Conservation (phyloP, 2,797 vertebrate species). For the Spheniscus humboldti region DNA sequence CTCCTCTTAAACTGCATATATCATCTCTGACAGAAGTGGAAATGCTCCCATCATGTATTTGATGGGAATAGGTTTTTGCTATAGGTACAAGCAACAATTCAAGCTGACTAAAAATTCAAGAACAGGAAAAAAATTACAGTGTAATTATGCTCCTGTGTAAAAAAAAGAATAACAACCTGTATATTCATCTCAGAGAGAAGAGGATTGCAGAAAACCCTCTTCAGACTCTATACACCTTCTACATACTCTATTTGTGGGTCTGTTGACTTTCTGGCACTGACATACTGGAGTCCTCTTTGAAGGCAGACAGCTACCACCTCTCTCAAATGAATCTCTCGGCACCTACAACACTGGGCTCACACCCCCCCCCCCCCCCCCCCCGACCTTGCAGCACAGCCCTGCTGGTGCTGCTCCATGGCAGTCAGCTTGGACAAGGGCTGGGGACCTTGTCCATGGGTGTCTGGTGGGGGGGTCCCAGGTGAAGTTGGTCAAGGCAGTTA, state of each 20-base stretch:
- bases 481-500: not conserved
- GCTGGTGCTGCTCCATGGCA: not conserved
- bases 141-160: not conserved
- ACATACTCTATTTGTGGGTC: not conserved
- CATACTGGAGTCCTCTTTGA: not conserved
- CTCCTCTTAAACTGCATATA: not conserved
- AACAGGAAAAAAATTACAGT: not conserved
- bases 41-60: not conserved
- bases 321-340: accelerated
- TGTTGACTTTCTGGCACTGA: not conserved
- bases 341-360: not conserved
- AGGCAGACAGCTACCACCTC: not conserved
- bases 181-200: not conserved
- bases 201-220: not conserved
- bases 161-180: not conserved
- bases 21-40: not conserved
- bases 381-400: not conserved
- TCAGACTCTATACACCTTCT: not conserved
- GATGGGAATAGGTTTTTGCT: not conserved
- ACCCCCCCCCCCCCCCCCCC: accelerated
- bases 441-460: no score
- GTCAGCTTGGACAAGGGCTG: not conserved
- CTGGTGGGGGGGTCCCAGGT: not conserved
- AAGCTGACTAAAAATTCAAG: not conserved
- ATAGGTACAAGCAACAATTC: not conserved